Evolutionary conservation across 2,113 vertebrate genomes (phyloP), one percentile per base, ranked within the genome.

Genomic region (Thermophis baileyi): DNA sequence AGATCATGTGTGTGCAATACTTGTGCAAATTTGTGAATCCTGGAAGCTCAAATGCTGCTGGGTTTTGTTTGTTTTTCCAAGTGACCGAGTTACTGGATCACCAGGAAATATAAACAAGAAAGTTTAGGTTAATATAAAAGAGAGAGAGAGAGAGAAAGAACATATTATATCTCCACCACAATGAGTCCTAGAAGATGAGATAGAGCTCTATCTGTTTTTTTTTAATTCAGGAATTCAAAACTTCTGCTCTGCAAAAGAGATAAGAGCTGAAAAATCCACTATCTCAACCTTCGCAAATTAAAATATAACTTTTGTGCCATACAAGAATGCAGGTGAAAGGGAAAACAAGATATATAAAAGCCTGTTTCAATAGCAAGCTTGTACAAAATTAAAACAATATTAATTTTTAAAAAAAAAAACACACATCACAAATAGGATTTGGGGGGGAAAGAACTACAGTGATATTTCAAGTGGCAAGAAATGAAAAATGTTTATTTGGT

Each of bases 191-290:
- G 93, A 96, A 95, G 96, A 95, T 95, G 96, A 97, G 96, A 96
- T 97, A 97, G 95, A 95, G 93, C 95, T 96, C 96, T 97, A 93
- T 92, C 92, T 96, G 94, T 88, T 95, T 25, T 57, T 24, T 95
- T 94, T 96, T 97, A 95, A 94, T 92, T 81, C 96, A 96, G 95
- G 96, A 97, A 97, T 97, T 93, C 95, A 93, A 96, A 97, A 97
- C 95, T 96, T 96, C 96, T 97, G 95, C 74, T 89, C 94, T 94
- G 94, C 94, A 97, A 92, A 95, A 96, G 85, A 96, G 97, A 97
- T 97, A 96, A 97, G 96, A 95, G 95, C 94, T 96, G 94, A 95
- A 96, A 96, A 94, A 94, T 57, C 7, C 96, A 94, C 94, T 94
- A 96, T 91, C 94, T 1, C 93, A 91, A 96, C 94, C 96, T 96